phyloP scores from a whole-genome alignment of 2,888 invertebrate species.

The Melanotus villosus region DNA sequence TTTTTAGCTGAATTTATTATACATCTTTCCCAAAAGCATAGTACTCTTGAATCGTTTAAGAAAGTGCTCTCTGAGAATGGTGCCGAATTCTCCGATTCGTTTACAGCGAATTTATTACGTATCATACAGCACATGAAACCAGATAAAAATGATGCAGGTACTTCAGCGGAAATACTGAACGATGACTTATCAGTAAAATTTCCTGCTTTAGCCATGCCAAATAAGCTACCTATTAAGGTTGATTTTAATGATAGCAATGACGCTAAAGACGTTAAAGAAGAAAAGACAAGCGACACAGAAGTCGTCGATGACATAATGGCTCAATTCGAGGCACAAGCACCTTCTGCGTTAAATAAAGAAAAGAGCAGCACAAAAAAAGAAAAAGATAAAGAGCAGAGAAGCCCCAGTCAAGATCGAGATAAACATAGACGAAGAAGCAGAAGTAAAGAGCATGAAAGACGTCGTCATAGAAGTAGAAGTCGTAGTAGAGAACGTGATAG shows the following conservation, averaged over 20 bases:
- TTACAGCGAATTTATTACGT: conserved; percentile 91
- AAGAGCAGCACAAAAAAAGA: conserved; percentile 11
- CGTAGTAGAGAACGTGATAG: conserved; percentile 49
- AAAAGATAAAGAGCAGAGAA: not conserved
- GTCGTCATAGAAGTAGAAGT: no score
- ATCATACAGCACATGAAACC: conserved; percentile 97
- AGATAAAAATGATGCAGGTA: conserved; percentile 40
- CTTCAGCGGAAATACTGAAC: conserved; percentile 56
- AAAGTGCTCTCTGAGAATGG: conserved; percentile 91
- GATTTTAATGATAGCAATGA: conserved; percentile 64
- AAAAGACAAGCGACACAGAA: conserved; percentile 62
- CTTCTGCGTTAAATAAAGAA: conserved; percentile 67
- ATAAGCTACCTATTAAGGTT: conserved; percentile 71
- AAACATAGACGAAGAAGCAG: conserved; percentile 22
- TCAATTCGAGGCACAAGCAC: conserved; percentile 87
- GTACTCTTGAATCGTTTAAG: conserved; percentile 89
- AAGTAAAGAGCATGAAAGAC: conserved; percentile 53
- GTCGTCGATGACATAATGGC: conserved; percentile 88
- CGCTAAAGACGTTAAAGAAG: conserved; percentile 56
- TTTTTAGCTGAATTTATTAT: conserved; percentile 96
- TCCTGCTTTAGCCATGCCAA: conserved; percentile 86
- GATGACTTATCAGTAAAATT: conserved; percentile 80
- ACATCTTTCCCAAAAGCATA: conserved; percentile 90
- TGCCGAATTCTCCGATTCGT: conserved; percentile 96
- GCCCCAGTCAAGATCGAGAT: not conserved